Evolutionary conservation across 2,797 vertebrate genomes (phyloP).

Genomic region (Balearica regulorum): DNA sequence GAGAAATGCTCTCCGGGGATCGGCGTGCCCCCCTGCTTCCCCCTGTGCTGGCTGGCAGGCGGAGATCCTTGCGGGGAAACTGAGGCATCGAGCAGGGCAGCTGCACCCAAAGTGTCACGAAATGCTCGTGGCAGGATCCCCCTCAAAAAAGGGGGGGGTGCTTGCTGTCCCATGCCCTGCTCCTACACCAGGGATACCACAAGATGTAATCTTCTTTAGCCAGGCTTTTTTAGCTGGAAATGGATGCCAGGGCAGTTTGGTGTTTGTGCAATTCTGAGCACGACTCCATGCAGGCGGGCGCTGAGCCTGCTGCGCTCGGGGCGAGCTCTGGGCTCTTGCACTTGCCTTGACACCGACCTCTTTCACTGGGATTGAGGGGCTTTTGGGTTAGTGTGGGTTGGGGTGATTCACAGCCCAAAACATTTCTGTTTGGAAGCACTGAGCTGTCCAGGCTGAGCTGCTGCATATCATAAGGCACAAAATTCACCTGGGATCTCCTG

Average conservation of each 20-base stretch:
- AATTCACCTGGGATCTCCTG: background rate
- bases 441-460: background rate
- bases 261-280: rapidly evolving
- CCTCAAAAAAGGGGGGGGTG: rapidly evolving
- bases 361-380: rapidly evolving
- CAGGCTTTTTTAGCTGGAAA: background rate
- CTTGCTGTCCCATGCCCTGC: background rate
- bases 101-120: background rate
- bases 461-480: rapidly evolving
- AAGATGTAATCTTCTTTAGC: background rate
- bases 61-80: background rate
- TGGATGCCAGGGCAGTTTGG: rapidly evolving
- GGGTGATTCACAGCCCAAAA: rapidly evolving
- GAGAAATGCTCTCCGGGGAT: background rate
- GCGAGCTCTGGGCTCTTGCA: background rate
- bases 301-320: background rate
- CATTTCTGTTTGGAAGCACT: rapidly evolving
- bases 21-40: background rate
- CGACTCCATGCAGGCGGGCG: rapidly evolving
- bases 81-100: background rate
- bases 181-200: background rate
- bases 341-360: rapidly evolving
- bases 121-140: background rate
- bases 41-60: background rate
- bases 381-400: rapidly evolving